Evolutionary conservation across 2,888 invertebrate species (phyloP), one percentile per base, ranked within the genome.

Genomic region (Tethea ocularis): DNA sequence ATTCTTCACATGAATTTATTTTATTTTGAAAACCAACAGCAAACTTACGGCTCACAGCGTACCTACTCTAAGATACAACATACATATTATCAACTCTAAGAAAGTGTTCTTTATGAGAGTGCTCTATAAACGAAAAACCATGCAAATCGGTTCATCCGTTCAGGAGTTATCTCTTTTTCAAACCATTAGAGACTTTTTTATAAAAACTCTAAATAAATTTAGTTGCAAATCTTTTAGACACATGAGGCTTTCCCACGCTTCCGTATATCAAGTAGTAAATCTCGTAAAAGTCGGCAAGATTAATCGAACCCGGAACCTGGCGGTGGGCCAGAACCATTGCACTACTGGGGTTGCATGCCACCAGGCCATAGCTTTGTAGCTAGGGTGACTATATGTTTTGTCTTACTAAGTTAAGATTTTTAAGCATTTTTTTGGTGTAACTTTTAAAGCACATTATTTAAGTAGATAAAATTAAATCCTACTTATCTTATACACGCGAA

Each of bases 221-320:
- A 20, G 10, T 46, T 46, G 46, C 46, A 20, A 46, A 46, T 46
- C 17, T 17, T 46, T 46, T 46, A 46, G 20, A 46, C 20, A 46
- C 46, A 46, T 10, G 17, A n/a, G 15, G 20, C 10, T 46, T 46
- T 20, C 7, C 17, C 46, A n/a, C 38, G 59, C 41, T 60, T 56
- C 60, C 53, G 54, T 56, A 53, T 56, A 61, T 57, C 24, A 20
- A 56, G 59, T 57, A 46, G 66, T 72, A 71, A 71, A 66, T 72
- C 58, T 59, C 61, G 62, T 61, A 71, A 72, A 69, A 69, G 66
- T 61, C 61, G 58, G 60, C 54, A 58, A 61, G 56, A 59, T 53
- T 70, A 64, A 72, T 71, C 62, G 52, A 63, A 58, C 51, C 56
- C 17, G 55, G 53, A 51, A 7, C 51, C 57, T 68, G 71, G 71